Percentiles rank a stretch among this genome's conserved stretches.
Conservation (phyloP, 2,888 invertebrate genomes). For the Pheosia tremula region DNA sequence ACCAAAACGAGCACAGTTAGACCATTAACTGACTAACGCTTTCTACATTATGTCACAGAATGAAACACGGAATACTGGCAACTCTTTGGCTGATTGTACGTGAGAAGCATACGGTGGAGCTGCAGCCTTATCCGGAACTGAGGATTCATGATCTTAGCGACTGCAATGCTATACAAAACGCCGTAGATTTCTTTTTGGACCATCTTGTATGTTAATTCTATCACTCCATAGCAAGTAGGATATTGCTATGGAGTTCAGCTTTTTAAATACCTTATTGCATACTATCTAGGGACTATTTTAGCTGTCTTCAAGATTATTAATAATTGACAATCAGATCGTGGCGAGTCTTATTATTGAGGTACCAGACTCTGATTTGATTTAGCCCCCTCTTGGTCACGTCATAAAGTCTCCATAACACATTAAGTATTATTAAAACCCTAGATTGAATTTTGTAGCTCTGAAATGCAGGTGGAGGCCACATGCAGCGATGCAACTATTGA, state of each 20-base stretch:
- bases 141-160: slow-evolving; percentile 86
- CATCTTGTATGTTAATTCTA: slow-evolving; percentile 54
- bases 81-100: slow-evolving; percentile 82
- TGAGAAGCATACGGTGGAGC: slow-evolving; percentile 49
- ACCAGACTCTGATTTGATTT: too few relatives aligned
- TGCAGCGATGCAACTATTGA: background rate
- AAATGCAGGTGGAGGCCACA: background rate
- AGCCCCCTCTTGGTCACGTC: too few relatives aligned
- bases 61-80: slow-evolving; percentile 87
- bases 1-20: too few relatives aligned
- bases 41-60: slow-evolving; percentile 46
- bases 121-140: slow-evolving; percentile 86
- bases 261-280: too few relatives aligned
- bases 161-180: slow-evolving; percentile 87
- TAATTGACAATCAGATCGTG: too few relatives aligned
- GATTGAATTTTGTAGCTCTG: background rate
- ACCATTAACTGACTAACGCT: background rate
- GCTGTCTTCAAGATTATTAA: too few relatives aligned
- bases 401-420: too few relatives aligned
- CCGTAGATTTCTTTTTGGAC: slow-evolving; percentile 86
- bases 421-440: background rate
- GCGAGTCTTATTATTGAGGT: too few relatives aligned
- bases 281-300: too few relatives aligned
- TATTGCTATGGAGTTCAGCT: too few relatives aligned
- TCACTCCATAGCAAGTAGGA: too few relatives aligned